phyloP scores from a whole-genome alignment of 1,140 invertebrate genomes.

The Drosophila malerkotliana region DNA sequence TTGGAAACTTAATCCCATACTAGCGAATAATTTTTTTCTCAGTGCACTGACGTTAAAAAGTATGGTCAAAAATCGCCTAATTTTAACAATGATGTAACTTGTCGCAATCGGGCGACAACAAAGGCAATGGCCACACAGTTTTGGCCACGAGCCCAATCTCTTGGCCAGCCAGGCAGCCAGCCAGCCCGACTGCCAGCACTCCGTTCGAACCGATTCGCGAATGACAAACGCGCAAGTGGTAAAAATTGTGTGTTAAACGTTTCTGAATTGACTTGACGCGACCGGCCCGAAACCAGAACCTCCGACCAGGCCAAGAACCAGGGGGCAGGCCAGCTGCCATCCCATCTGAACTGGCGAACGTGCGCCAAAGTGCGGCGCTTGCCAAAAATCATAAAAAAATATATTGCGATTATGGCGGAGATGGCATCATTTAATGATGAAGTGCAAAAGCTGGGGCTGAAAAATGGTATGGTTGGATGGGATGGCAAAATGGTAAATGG shows the following conservation, averaged over 20 bases:
- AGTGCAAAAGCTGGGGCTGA: constrained; percentile 19
- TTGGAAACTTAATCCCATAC: background rate
- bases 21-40: background rate
- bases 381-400: constrained; percentile 74
- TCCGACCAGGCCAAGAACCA: constrained; percentile 16
- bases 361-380: constrained; percentile 66
- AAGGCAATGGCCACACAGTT: constrained; percentile 47
- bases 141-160: constrained; percentile 70
- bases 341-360: constrained; percentile 43
- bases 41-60: constrained; percentile 41
- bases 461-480: background rate
- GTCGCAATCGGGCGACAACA: constrained; percentile 66
- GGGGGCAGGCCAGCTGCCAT: constrained; percentile 11
- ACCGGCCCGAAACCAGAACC: constrained; percentile 20
- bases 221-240: constrained; percentile 70
- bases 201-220: constrained; percentile 26
- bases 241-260: constrained; percentile 77
- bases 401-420: constrained; percentile 67
- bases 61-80: constrained; percentile 62
- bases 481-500: constrained; percentile 4
- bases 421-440: constrained; percentile 58
- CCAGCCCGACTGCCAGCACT: constrained; percentile 3
- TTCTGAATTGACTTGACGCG: constrained; percentile 72
- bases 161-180: constrained; percentile 22
- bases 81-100: constrained; percentile 83